Percentiles rank a stretch among this genome's conserved stretches.
Evolutionary conservation across 2,888 invertebrate species (phyloP).

Genomic region (Polyommatus icarus): DNA sequence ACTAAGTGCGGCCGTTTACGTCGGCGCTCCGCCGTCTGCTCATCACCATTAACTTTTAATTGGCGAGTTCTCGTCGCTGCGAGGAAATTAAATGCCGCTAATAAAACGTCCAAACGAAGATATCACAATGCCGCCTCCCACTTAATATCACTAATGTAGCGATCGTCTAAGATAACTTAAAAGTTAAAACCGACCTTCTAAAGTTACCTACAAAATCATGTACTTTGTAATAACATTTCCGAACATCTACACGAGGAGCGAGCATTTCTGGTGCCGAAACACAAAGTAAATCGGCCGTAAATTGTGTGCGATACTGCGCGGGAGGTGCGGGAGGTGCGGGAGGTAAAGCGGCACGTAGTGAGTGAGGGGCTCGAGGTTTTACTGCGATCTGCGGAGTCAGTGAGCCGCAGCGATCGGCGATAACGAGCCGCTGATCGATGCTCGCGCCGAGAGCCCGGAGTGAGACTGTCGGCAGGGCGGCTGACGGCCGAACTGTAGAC

Average conservation of each 20-base stretch:
- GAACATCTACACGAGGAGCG: background rate
- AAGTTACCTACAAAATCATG: background rate
- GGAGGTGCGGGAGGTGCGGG: background rate
- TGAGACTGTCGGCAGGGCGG: no score
- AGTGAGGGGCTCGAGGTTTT: background rate
- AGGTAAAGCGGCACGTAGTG: background rate
- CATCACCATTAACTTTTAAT: constrained; percentile 7
- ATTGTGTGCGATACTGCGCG: background rate
- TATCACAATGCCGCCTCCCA: background rate
- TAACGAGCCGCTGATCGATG: background rate
- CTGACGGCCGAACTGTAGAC: no score
- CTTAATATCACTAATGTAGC: background rate
- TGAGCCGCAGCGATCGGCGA: background rate
- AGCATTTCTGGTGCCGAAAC: background rate
- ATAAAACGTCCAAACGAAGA: background rate
- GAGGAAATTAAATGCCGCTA: constrained; percentile 1
- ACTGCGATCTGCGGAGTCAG: background rate
- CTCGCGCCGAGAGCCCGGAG: background rate
- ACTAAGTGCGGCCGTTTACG: background rate
- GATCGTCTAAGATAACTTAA: background rate
- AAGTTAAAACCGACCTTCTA: background rate
- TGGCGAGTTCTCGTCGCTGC: background rate
- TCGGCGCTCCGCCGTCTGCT: background rate
- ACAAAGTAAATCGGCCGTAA: background rate
- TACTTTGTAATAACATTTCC: background rate